Percentiles rank a stretch among this genome's conserved stretches.
phyloP scores from a whole-genome alignment of 1,140 invertebrate species.

The Phortica variegata region DNA sequence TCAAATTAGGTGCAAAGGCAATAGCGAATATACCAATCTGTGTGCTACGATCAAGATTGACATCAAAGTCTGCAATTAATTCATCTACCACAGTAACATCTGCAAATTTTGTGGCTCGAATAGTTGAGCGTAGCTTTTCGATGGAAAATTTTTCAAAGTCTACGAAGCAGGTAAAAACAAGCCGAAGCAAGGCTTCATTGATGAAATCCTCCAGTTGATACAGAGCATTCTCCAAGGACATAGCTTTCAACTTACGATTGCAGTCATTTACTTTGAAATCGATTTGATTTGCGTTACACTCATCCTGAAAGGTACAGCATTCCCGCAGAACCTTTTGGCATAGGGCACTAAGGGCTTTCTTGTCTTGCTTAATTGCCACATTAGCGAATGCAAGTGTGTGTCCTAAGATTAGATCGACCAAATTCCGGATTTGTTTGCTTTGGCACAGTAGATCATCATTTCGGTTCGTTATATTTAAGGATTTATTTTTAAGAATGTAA shows the following conservation, averaged over 20 bases:
- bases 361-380: slow-evolving; percentile 44
- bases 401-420: slow-evolving; percentile 36
- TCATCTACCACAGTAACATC: slow-evolving; percentile 37
- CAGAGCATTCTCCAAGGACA: slow-evolving; percentile 36
- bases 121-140: slow-evolving; percentile 36
- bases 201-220: slow-evolving; percentile 45
- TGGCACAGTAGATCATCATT: slow-evolving; percentile 4
- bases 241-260: slow-evolving; percentile 31
- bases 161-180: slow-evolving; percentile 45
- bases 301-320: slow-evolving; percentile 35
- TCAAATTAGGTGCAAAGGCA: slow-evolving; percentile 36
- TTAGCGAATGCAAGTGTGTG: slow-evolving; percentile 48
- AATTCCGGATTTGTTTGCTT: slow-evolving; percentile 28
- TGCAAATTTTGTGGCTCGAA: slow-evolving; percentile 11
- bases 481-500: background rate
- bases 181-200: slow-evolving; percentile 40
- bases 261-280: too few species aligned
- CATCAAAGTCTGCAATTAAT: slow-evolving; percentile 51
- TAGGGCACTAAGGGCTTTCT: slow-evolving; percentile 44
- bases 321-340: slow-evolving; percentile 51
- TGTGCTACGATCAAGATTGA: slow-evolving; percentile 46
- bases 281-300: slow-evolving; percentile 20
- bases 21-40: slow-evolving; percentile 51
- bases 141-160: slow-evolving; percentile 46
- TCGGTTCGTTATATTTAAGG: background rate